Evolutionary conservation across 2,113 vertebrate genomes (phyloP), one percentile per base, ranked within the genome.

Genomic region (Cisticola juncidis): DNA sequence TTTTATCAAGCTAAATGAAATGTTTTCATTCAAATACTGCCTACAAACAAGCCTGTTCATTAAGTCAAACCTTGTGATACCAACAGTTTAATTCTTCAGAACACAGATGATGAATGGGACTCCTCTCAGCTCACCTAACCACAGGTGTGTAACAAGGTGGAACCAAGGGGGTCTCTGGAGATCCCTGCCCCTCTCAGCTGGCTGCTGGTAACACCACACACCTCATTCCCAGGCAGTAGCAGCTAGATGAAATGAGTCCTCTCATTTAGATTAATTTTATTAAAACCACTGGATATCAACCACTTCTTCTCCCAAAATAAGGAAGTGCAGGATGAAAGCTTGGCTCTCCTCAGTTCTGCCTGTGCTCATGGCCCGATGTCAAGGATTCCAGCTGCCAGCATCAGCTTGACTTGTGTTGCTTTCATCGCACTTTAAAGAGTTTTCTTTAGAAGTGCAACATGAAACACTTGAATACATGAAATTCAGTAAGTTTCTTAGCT

Each of bases 341-440:
- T 91, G 81, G 54, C 53, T 95, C 14, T 76, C 36, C 78, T 85
- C 73, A 45, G 56, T 87, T 72, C 66, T 86, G 22, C 28, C 18
- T 24, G 65, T 36, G 78, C 66, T 87, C 18, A 3, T 38, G 51
- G 82, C 58, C 38, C 6, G 7, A 14, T 38, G 64, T 88, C 76
- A 86, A 60, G 54, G 82, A 88, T 65, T 81, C 68, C 80, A 88
- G 86, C 82, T 86, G 92, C 90, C 87, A 83, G 71, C 33, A 88
- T 58, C 90, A 90, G 86, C 90, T 92, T 83, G 92, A 80, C 82
- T 94, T 76, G 14, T 36, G 16, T 35, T 88, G 54, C 90, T 94
- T 93, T 94, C 82, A 93, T 90, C 42, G 0, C 33, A 47, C 86
- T 80, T 96, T 88, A 90, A 96, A 90, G 85, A 42, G 29, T 35